Percentiles rank a stretch among this genome's conserved stretches.
Evolutionary conservation across 2,888 invertebrate species (phyloP).

Genomic region (Eupithecia pulchellata): DNA sequence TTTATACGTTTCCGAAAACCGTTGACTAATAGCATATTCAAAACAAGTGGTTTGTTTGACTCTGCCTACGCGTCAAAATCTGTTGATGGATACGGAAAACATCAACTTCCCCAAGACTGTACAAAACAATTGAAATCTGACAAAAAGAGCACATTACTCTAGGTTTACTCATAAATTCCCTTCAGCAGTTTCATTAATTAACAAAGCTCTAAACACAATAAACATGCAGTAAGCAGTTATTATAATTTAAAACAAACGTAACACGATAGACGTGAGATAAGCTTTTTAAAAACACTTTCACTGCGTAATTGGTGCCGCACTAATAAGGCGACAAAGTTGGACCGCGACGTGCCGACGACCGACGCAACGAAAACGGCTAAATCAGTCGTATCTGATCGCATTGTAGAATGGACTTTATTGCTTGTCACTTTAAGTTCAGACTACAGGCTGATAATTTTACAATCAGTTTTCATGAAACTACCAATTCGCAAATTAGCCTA

Average conservation of each 20-base stretch:
- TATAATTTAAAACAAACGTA: slow-evolving; percentile 32
- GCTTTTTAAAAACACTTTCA: slow-evolving; percentile 71
- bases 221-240: slow-evolving; percentile 28
- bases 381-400: neutral
- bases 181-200: no score
- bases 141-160: neutral
- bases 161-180: neutral
- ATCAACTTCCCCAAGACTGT: neutral
- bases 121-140: neutral
- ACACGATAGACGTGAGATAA: slow-evolving; percentile 61
- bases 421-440: neutral
- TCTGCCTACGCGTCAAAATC: neutral
- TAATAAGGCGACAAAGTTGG: slow-evolving; percentile 63
- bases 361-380: slow-evolving; percentile 6
- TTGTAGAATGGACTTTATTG: slow-evolving; percentile 18
- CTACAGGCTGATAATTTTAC: neutral
- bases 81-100: neutral
- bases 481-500: neutral
- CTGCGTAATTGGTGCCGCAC: slow-evolving; percentile 67
- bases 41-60: neutral
- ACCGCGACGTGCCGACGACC: slow-evolving; percentile 39
- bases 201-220: neutral
- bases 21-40: no score
- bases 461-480: neutral
- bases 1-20: no score